These are phyloP conservation scores for Rhineura floridana DNA, from an alignment of 2,113 vertebrate species.

Conservation along the genomic window DNA sequence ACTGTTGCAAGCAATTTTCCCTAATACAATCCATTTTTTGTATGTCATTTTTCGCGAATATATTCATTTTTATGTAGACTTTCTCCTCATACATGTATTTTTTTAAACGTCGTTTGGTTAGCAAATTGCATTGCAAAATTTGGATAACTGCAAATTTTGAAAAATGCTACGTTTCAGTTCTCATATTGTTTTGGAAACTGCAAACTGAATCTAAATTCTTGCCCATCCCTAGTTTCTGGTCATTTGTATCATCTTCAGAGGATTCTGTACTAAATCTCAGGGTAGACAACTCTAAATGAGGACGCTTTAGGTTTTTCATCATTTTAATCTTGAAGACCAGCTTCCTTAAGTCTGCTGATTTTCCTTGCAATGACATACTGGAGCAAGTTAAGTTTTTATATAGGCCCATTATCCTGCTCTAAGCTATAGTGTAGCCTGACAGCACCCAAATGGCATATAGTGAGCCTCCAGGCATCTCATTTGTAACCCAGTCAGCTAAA, in stretches of 20 bases:
- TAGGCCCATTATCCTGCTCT: background rate
- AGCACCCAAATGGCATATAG: background rate
- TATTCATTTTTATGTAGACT: too few relatives aligned
- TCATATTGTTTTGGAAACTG: too few relatives aligned
- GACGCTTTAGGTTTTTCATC: background rate
- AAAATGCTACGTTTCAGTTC: too few relatives aligned
- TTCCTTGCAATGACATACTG: constrained; percentile 12
- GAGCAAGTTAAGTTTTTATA: constrained; percentile 9
- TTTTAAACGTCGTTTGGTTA: too few relatives aligned
- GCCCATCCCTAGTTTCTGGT: too few relatives aligned
- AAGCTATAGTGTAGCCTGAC: rapidly evolving
- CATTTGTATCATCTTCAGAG: background rate
- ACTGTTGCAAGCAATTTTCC: too few relatives aligned
- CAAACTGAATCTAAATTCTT: too few relatives aligned
- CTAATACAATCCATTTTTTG: too few relatives aligned
- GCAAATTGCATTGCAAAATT: too few relatives aligned
- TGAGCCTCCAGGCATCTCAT: background rate
- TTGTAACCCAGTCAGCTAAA: background rate
- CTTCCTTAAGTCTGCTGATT: background rate
- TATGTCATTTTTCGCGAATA: too few relatives aligned
- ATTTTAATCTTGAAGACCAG: background rate
- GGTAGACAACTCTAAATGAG: background rate
- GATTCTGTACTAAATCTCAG: background rate
- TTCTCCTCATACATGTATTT: too few relatives aligned
- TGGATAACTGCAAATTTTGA: too few relatives aligned